These are phyloP conservation scores for Ariolimax columbianus DNA, from an alignment of 2,888 invertebrate species.

Conservation along the genomic window DNA sequence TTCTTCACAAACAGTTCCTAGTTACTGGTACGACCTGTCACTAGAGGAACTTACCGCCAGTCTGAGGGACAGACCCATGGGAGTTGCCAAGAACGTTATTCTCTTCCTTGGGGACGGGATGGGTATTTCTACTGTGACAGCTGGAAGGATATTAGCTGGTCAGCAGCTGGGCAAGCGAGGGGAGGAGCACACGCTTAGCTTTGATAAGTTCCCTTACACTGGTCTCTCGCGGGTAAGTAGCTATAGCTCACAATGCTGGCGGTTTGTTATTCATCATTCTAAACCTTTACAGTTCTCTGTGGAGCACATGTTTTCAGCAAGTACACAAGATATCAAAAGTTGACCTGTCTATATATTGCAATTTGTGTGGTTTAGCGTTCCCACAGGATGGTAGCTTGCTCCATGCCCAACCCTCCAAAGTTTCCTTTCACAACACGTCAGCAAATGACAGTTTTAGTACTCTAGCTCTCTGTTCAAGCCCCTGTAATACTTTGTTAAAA, in stretches of 20 bases:
- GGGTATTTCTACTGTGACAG: slow-evolving; percentile 81
- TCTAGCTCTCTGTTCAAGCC: too few relatives aligned
- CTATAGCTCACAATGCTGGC: neutral
- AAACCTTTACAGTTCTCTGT: too few relatives aligned
- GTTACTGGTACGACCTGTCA: slow-evolving; percentile 41
- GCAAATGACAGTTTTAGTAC: too few relatives aligned
- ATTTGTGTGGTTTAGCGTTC: too few relatives aligned
- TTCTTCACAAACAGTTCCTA: slow-evolving; percentile 2
- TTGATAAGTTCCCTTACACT: slow-evolving; percentile 86
- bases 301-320: too few relatives aligned
- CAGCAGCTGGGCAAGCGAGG: slow-evolving; percentile 77
- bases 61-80: slow-evolving; percentile 80
- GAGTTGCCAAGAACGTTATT: slow-evolving; percentile 75
- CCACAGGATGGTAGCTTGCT: too few relatives aligned
- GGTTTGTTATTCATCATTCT: neutral
- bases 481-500: too few relatives aligned
- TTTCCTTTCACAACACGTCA: too few relatives aligned
- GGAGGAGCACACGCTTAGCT: slow-evolving; percentile 84
- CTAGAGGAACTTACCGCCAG: slow-evolving; percentile 81
- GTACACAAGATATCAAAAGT: too few relatives aligned
- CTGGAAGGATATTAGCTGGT: slow-evolving; percentile 69
- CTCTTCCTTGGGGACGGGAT: slow-evolving; percentile 77
- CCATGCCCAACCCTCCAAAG: too few relatives aligned
- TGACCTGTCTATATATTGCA: too few relatives aligned
- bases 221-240: slow-evolving; percentile 84